These are phyloP conservation scores for Periophthalmodon schlosseri DNA, from an alignment of 2,113 vertebrate species.

Conservation along the genomic window DNA sequence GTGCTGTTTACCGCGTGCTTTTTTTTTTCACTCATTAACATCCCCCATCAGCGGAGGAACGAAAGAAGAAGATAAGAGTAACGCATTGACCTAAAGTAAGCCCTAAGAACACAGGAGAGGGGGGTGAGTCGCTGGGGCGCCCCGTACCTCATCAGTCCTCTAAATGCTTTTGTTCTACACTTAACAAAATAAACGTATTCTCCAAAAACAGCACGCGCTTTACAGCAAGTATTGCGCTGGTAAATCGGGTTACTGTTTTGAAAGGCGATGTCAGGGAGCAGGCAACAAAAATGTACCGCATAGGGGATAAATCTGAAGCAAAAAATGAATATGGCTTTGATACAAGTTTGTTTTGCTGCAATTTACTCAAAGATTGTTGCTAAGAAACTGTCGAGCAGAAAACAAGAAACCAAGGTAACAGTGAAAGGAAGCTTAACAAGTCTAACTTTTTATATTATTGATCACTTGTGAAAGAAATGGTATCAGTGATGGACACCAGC, in stretches of 20 bases:
- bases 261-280: not conserved
- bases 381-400: constrained; percentile 4
- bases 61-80: constrained; percentile 28
- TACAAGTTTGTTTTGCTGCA: constrained; percentile 7
- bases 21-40: constrained; percentile 21
- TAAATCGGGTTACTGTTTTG: constrained; percentile 1
- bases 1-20: not conserved
- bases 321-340: not conserved
- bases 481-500: not conserved
- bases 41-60: constrained; percentile 33
- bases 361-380: constrained; percentile 8
- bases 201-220: not conserved
- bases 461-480: not conserved
- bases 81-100: constrained; percentile 24
- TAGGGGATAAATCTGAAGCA: not conserved
- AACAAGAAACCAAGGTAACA: constrained; percentile 12
- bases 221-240: not conserved
- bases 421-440: not conserved
- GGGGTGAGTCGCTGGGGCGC: constrained; percentile 35
- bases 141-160: constrained; percentile 33
- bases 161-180: constrained; percentile 4
- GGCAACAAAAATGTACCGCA: not conserved
- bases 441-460: constrained; percentile 7
- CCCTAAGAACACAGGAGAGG: constrained; percentile 36
- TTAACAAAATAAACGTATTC: not conserved